Evolutionary conservation across 2,888 invertebrate species (phyloP), one percentile per base, ranked within the genome.

Genomic region (Homarus gammarus): DNA sequence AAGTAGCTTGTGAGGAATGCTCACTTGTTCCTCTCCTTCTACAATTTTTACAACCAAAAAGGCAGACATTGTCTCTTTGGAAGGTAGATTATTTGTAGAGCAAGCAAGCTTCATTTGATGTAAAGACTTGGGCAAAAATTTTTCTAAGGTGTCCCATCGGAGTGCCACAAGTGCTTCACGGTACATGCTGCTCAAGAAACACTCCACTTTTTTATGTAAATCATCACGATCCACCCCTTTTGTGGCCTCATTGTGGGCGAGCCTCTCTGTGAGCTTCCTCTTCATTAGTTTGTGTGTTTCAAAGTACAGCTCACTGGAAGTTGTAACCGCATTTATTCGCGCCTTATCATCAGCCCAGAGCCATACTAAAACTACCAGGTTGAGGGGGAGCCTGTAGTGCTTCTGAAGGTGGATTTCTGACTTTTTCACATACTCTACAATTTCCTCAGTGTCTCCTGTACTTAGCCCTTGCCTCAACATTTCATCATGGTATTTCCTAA

Each of bases 221-320:
- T 49, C 73, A 18, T 83, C 72, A 36, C 5, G 3, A 56, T 73
- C 56, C 33, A 56, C 10, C 27, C 22, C 15, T 51, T 8, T 22
- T 18, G 84, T 38, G 10, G 33, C 18, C 31, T 84, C 72, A 84
- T 73, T 72, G 27, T 73, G 84, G 18, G 15, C 31, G n/a, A 84
- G 38, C 73, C 84, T 33, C 40, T 84, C 84, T 5, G 78, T 12
- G n/a, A 85, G 85, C 49, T 85, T 85, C 68, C 78, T 78, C 44
- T 85, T 78, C 68, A 78, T 85, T 27, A 85, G 44, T 2, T 44
- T 44, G 31, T 61, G 70, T 36, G 49, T 68, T 44, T 85, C 49
- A 18, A 68, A 33, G 51, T 85, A 85, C 12, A 85, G 68, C 38
- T 85, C 78, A 49, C 68, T 78, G 22, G 85, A 31, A 12, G 78